Evolutionary conservation across 2,888 invertebrate species (phyloP).

Genomic region (Tiphia femorata): DNA sequence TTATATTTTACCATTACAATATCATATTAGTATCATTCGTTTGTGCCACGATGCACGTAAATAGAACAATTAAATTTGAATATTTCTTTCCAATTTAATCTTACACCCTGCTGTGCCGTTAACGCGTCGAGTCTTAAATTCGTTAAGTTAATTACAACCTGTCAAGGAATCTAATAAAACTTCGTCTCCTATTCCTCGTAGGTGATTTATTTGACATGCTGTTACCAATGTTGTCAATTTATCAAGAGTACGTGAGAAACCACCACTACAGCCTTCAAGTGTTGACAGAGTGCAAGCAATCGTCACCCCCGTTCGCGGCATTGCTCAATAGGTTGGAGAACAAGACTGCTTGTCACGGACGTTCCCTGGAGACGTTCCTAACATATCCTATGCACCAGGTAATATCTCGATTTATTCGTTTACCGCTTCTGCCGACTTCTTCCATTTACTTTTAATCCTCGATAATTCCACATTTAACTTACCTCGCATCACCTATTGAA

Average conservation of each 20-base stretch:
- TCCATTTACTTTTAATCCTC: background rate
- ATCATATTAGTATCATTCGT: background rate
- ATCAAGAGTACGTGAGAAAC: slow-evolving; percentile 94
- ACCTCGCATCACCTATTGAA: too few species aligned
- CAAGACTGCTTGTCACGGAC: slow-evolving; percentile 86
- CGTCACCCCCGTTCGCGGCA: slow-evolving; percentile 80
- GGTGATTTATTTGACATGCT: slow-evolving; percentile 96
- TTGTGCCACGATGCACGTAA: too few species aligned
- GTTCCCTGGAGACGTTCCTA: slow-evolving; percentile 88
- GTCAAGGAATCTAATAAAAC: too few species aligned
- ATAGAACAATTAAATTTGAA: too few species aligned
- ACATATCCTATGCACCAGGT: slow-evolving; percentile 97
- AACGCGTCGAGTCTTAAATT: too few species aligned
- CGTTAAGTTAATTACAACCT: too few species aligned
- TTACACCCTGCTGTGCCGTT: too few species aligned
- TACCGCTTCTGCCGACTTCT: background rate
- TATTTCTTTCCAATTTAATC: too few species aligned
- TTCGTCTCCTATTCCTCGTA: slow-evolving; percentile 61
- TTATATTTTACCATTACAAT: too few species aligned
- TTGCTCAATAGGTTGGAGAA: slow-evolving; percentile 85
- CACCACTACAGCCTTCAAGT: slow-evolving; percentile 95
- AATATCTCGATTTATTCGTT: slow-evolving; percentile 29
- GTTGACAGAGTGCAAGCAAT: slow-evolving; percentile 92
- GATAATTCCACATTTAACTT: too few species aligned
- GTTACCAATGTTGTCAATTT: slow-evolving; percentile 93